Evolutionary conservation across 2,113 vertebrate species (phyloP).

Genomic region (Cryptoleucopteryx plumbea): DNA sequence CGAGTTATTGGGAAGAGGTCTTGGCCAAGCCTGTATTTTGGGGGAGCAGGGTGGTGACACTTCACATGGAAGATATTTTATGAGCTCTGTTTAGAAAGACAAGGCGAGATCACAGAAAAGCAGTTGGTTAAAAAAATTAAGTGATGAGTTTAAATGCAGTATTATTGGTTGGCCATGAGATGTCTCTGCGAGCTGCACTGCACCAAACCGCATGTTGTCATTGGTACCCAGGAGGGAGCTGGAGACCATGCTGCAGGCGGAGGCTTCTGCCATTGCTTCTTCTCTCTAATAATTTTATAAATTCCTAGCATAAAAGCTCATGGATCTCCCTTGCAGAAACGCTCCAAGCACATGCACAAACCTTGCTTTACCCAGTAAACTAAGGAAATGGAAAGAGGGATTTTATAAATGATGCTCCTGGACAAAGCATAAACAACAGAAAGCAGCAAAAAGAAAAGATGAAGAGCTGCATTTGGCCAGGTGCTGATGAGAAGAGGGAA

Average conservation of each 20-base stretch:
- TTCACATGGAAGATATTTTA: background rate
- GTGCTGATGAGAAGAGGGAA: background rate
- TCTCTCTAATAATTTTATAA: background rate
- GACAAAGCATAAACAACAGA: background rate
- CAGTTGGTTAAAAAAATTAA: accelerated
- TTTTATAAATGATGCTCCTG: background rate
- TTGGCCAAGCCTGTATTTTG: background rate
- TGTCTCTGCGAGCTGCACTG: background rate
- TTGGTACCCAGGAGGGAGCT: background rate
- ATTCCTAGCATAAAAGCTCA: background rate
- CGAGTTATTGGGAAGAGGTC: background rate
- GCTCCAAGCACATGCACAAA: background rate
- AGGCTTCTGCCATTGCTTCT: background rate
- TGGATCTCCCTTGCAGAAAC: background rate
- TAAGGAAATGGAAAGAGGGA: background rate
- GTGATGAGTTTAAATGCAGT: background rate
- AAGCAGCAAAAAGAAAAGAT: background rate
- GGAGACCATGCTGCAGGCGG: background rate
- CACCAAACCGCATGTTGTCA: background rate
- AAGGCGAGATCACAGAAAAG: background rate
- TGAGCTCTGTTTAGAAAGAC: background rate
- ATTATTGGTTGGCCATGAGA: background rate
- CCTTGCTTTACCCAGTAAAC: background rate
- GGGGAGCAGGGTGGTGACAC: background rate
- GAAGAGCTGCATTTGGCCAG: background rate